These are phyloP conservation scores for Caprella mutica DNA, from an alignment of 2,888 invertebrate genomes.

Conservation along the genomic window DNA sequence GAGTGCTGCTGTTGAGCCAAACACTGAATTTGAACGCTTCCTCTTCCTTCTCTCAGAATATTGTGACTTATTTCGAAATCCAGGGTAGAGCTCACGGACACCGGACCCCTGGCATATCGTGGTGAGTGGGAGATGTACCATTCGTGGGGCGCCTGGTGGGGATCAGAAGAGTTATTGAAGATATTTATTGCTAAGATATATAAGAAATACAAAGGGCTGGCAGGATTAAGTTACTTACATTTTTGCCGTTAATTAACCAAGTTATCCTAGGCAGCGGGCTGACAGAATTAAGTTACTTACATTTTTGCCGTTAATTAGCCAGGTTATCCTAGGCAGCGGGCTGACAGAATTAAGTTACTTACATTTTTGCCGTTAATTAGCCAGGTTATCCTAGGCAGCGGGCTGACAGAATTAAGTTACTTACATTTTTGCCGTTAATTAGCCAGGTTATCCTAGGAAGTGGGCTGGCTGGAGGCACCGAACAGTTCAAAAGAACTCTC, in stretches of 20 bases:
- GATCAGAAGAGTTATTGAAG: too few relatives aligned
- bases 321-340: conserved; percentile 39
- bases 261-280: conserved; percentile 38
- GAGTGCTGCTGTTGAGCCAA: neutral
- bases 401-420: conserved; percentile 15
- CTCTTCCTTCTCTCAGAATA: neutral
- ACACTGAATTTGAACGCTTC: neutral
- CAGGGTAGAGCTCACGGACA: neutral
- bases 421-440: conserved; percentile 39
- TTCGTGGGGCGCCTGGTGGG: neutral
- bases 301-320: conserved; percentile 40
- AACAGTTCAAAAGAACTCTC: conserved; percentile 19
- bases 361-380: conserved; percentile 39
- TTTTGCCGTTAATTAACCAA: conserved; percentile 40
- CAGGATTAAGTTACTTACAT: conserved; percentile 24
- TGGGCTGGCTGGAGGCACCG: conserved; percentile 34
- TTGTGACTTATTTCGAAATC: conserved; percentile 4
- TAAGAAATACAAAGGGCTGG: conserved; percentile 36
- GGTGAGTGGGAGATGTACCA: neutral
- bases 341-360: conserved; percentile 12
- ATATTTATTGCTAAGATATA: too few relatives aligned
- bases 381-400: conserved; percentile 40
- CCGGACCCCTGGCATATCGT: neutral
- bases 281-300: conserved; percentile 8
- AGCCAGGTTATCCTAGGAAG: conserved; percentile 40